Conservation (phyloP, 2,797 vertebrate species). For the Hemibagrus guttatus region DNA sequence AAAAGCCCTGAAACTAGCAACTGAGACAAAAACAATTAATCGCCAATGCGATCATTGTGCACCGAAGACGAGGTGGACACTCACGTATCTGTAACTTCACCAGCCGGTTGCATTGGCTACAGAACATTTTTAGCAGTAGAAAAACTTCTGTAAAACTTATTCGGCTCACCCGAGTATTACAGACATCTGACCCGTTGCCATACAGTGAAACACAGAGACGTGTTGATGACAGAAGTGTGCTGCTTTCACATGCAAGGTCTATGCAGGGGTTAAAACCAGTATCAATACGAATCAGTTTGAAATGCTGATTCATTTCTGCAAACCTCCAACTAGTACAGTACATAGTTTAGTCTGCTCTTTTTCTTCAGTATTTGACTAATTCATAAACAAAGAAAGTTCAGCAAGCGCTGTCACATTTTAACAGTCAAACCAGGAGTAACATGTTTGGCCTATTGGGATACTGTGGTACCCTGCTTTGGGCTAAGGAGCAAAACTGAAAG, state of each 20-base stretch:
- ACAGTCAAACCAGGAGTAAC: not conserved
- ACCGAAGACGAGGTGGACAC: not conserved
- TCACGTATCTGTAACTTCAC: not conserved
- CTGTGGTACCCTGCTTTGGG: not conserved
- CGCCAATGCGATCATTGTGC: no score
- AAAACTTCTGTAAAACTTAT: not conserved
- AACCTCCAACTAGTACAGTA: not conserved
- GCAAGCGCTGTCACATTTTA: not conserved
- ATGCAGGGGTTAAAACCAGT: not conserved
- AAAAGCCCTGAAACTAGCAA: not conserved
- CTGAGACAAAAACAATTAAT: not conserved
- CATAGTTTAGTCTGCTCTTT: not conserved
- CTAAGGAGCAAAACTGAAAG: not conserved
- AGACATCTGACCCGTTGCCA: no score
- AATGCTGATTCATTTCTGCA: slow-evolving; percentile 5
- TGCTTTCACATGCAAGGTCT: not conserved
- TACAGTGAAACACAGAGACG: not conserved
- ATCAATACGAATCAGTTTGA: no score
- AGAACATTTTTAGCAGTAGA: no score
- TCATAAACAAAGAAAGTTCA: not conserved
- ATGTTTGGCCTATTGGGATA: not conserved
- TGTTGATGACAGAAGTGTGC: not conserved
- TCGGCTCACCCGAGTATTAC: not conserved
- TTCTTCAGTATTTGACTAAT: not conserved
- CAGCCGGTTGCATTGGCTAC: not conserved